Evolutionary conservation across 2,113 vertebrate genomes (phyloP), one percentile per base, ranked within the genome.

Genomic region (Mesembrinibis cayennensis): DNA sequence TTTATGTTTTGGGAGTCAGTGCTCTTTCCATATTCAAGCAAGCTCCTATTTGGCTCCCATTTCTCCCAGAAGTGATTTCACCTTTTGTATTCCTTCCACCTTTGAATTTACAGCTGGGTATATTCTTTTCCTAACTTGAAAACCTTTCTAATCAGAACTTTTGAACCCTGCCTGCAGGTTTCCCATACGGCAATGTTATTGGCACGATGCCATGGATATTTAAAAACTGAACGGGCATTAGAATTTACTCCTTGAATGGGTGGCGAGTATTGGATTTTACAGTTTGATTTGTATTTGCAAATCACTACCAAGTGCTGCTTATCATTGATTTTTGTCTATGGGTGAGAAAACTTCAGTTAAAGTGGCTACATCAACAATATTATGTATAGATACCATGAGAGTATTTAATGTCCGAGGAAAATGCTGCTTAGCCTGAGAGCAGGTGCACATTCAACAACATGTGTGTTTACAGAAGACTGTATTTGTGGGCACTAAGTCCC

Each of bases 401-500:
- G 12, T 30, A 29, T 53, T 92, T 63, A 50, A 70, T n/a, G 53
- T 40, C 32, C 0, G 0, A 42, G 34, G 47, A 50, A 79, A 83
- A 30, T 1, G 2, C 25, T 74, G 11, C 45, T 86, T 49, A 59
- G 45, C 53, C 30, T 77, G 58, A 52, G 47, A 90, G 88, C 92
- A 93, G 71, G 78, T 94, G 72, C 47, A 30, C n/a, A 7, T 83
- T 90, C 59, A 90, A 11, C 32, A 52, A 52, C 66, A 47, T 0
- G 1, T 25, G 71, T 40, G 27, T 79, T 82, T 91, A 71, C 61
- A 89, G 86, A 94, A 82, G 47, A 50, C 63, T 45, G 8, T 93
- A 47, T 87, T 30, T 95, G 63, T 94, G 77, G 89, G 61, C 77
- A 42, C 27, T 6, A 18, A 65, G 56, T 85, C 45, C 77, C 97